phyloP scores from a whole-genome alignment of 2,113 vertebrate species.

The Phainopepla nitens region DNA sequence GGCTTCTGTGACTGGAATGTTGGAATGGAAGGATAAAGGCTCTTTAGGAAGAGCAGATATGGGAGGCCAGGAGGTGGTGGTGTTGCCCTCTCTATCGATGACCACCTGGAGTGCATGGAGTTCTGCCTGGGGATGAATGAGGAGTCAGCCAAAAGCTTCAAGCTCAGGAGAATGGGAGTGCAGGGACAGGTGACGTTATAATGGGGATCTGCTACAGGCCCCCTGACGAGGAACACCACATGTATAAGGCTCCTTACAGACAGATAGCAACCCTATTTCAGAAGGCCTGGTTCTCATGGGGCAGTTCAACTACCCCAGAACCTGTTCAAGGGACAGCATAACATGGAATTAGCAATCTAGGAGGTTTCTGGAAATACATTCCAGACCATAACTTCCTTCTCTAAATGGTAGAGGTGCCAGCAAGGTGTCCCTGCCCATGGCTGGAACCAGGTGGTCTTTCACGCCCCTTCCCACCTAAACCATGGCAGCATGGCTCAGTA shows the following conservation, averaged over 20 bases:
- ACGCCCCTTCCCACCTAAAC: neutral
- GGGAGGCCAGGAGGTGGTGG: neutral
- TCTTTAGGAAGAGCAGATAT: neutral
- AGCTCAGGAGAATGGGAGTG: neutral
- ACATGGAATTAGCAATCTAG: neutral
- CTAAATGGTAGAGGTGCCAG: neutral
- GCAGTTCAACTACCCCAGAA: neutral
- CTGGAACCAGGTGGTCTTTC: neutral
- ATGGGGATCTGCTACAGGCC: neutral
- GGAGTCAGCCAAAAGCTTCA: neutral
- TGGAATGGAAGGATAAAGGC: neutral
- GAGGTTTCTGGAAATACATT: neutral
- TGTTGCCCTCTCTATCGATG: neutral
- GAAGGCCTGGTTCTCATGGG: neutral
- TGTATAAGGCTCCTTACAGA: neutral
- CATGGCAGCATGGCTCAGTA: neutral
- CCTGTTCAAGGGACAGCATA: neutral
- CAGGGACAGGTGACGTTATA: neutral
- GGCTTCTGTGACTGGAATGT: neutral
- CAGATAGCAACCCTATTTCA: neutral
- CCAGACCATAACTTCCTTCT: neutral
- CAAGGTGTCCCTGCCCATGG: neutral
- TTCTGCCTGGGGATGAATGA: neutral
- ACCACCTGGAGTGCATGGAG: neutral
- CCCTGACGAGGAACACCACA: rapidly evolving